Evolutionary conservation across 1,140 invertebrate genomes (phyloP).

Genomic region (Doryteuthis pealeii): DNA sequence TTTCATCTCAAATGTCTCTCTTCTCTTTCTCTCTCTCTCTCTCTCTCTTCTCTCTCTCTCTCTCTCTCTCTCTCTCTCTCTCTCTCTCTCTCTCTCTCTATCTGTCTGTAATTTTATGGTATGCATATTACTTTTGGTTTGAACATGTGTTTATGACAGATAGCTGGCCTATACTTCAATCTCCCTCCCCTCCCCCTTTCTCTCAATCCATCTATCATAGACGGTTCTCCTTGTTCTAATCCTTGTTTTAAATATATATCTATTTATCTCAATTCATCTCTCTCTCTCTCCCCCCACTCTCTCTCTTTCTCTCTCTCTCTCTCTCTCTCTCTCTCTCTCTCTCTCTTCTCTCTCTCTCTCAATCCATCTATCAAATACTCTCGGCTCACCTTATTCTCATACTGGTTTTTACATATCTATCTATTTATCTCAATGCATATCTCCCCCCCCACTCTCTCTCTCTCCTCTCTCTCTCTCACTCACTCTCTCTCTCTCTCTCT

Average conservation of each 20-base stretch:
- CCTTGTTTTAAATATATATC: neutral
- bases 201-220: neutral
- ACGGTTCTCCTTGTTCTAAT: neutral
- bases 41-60: no score
- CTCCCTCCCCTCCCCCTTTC: neutral
- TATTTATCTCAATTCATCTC: neutral
- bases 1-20: no score
- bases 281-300: neutral
- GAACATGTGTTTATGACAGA: neutral
- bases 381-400: neutral
- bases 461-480: neutral
- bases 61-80: neutral
- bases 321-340: conserved; percentile 1
- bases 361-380: neutral
- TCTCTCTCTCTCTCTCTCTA: neutral
- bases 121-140: neutral
- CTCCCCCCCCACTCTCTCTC: neutral
- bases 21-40: no score
- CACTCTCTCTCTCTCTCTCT: neutral
- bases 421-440: neutral
- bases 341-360: neutral
- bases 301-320: neutral
- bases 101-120: neutral
- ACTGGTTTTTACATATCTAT: neutral
- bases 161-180: no score